phyloP scores from a whole-genome alignment of 2,113 vertebrate species.

The Pogona vitticeps region DNA sequence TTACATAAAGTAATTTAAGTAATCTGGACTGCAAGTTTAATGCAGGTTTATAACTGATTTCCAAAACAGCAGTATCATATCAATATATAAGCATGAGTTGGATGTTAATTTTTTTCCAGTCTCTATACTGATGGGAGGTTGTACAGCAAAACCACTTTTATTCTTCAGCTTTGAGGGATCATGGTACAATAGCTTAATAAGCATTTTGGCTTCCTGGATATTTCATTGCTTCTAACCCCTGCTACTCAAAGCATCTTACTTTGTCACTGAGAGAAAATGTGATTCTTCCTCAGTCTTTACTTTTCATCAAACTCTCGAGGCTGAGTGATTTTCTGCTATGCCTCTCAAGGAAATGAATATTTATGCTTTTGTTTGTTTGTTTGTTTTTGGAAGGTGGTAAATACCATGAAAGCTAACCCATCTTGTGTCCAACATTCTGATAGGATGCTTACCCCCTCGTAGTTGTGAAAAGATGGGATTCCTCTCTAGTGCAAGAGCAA shows the following conservation, averaged over 20 bases:
- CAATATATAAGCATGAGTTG: background rate
- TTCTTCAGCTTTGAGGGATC: background rate
- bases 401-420: background rate
- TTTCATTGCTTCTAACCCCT: background rate
- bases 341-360: background rate
- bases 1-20: background rate
- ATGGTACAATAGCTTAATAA: background rate
- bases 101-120: background rate
- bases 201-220: too few relatives aligned
- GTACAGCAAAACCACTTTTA: background rate
- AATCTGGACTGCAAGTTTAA: background rate
- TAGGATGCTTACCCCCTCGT: background rate
- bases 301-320: background rate
- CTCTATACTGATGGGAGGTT: background rate
- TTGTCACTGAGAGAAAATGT: background rate
- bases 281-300: background rate
- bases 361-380: too few relatives aligned
- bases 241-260: background rate
- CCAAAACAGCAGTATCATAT: slow-evolving; percentile 3
- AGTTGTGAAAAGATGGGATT: background rate
- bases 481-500: background rate
- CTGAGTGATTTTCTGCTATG: background rate
- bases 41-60: background rate
- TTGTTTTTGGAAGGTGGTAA: background rate
- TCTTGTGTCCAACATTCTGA: background rate